Evolutionary conservation across 23 tunicate genomes (phyloP), one percentile per base, ranked within the genome.

Genomic region (Corella eumyota): DNA sequence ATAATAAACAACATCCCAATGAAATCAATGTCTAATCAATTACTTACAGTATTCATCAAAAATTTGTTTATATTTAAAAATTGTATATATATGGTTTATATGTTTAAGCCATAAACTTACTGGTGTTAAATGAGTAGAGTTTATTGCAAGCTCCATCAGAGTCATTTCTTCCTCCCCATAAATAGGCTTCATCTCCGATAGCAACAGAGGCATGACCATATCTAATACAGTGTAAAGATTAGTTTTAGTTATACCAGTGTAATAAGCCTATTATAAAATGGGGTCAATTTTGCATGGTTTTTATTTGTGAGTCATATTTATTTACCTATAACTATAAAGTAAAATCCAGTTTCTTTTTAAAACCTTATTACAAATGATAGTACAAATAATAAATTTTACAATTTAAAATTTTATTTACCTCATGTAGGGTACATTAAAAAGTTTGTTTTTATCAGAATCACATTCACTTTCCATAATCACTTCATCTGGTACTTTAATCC

Each of bases 141-240:
- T 31, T 58, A 49, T 72, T 72, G 32, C 78, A 80, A 32, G 90
- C 90, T 9, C 79, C 71, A 31, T 20, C 47, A 0, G 61, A 49
- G 67, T 80, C 90, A 65, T 72, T 80, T 20, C 90, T 52, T 7
- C 90, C 90, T n/a, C 90, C 90, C 70, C 70, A 80, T 20, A 80
- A 50, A 65, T 72, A 80, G 24, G 72, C 90, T 21, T 40, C 30
- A 3, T 65, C 54, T 9, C 45, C 79, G 32, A 80, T 55, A 40
- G 90, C 79, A 45, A 80, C 90, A 22, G 90, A 63, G 19, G 79
- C 73, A 65, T 80, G 90, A 2, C 90, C 90, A 58, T 80, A 80
- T 32, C 87, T 74, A 48, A 1, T 25, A 62, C 50, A 26, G 3
- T 45, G 48, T 40, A 40, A 13, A 22, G 26, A 0, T 19, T 55